phyloP scores from a whole-genome alignment of 2,797 vertebrate genomes.

The Gambelia wislizenii region DNA sequence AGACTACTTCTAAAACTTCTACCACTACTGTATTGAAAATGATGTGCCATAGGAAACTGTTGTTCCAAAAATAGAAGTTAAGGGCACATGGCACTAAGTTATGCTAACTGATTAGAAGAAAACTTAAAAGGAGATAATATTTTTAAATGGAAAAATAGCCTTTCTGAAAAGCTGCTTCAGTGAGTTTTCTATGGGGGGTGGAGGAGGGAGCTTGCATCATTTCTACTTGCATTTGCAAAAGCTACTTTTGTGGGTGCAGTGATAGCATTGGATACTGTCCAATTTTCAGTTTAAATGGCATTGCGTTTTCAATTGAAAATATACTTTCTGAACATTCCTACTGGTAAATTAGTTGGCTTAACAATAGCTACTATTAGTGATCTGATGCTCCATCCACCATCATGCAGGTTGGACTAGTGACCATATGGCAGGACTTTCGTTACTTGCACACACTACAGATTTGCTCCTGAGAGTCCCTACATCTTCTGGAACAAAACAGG shows the following conservation, averaged over 20 bases:
- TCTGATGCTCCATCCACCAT: not conserved
- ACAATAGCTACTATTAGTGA: too few species aligned
- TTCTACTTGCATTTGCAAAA: too few species aligned
- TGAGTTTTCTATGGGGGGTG: too few species aligned
- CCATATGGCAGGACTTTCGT: not conserved
- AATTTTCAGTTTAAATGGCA: not conserved
- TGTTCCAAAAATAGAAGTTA: not conserved
- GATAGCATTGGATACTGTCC: too few species aligned
- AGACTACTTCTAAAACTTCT: not conserved
- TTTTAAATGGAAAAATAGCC: not conserved
- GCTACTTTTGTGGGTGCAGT: too few species aligned
- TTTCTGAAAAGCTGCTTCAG: too few species aligned
- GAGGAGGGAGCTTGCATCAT: too few species aligned
- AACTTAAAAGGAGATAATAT: not conserved
- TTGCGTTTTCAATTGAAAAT: not conserved
- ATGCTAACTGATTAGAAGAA: not conserved
- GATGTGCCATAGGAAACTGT: not conserved
- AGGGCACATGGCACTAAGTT: too few species aligned
- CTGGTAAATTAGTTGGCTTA: not conserved
- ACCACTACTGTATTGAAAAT: not conserved
- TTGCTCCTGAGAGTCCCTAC: too few species aligned
- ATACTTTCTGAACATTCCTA: not conserved
- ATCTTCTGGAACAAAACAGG: not conserved
- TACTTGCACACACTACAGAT: not conserved
- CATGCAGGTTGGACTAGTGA: not conserved